Evolutionary conservation across 2,888 invertebrate genomes (phyloP), one percentile per base, ranked within the genome.

Genomic region (Calameuta idolon): DNA sequence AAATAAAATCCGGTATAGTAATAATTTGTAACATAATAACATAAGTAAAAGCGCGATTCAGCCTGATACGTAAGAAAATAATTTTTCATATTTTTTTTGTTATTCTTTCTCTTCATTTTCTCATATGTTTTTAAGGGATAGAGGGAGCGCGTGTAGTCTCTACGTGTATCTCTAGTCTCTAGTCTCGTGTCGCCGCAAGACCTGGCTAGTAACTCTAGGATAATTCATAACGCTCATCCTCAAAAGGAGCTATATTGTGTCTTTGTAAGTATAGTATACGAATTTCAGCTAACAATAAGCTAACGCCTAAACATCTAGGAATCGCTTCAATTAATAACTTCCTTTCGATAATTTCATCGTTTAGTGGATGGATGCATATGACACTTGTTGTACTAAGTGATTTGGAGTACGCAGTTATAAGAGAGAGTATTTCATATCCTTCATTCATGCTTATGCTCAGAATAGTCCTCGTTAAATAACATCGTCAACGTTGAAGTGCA

Each of bases 221-320:
- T 55, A 55, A 55, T 55, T 9, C 23, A 55, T 55, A 55, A 55
- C 1, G 55, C 55, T 55, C 55, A 15, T 55, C 23, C 9, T 55
- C 55, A 55, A 9, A 9, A 55, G 23, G 55, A 23, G 23, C 23
- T 55, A 55, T 55, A 55, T 55, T 55, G 55, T 55, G 23, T 55
- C 55, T 35, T 35, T 35, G 12, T 55, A 55, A 23, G 55, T 55
- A 55, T 55, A 55, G 55, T 55, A 55, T 55, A 55, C 55, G 55
- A 55, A 55, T 55, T 55, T 55, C 55, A 55, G 55, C 55, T 55
- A 55, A 55, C 23, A 23, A 55, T 86, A 85, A 82, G 34, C 81
- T 84, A 85, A 68, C 55, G 77, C 55, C 82, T 85, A 83, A 76
- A 83, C 80, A 78, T 80, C 77, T 83, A 83, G 81, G 83, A 86